These are phyloP conservation scores for Sphenopsis melanotis DNA, from an alignment of 2,797 vertebrate genomes.

Conservation along the genomic window DNA sequence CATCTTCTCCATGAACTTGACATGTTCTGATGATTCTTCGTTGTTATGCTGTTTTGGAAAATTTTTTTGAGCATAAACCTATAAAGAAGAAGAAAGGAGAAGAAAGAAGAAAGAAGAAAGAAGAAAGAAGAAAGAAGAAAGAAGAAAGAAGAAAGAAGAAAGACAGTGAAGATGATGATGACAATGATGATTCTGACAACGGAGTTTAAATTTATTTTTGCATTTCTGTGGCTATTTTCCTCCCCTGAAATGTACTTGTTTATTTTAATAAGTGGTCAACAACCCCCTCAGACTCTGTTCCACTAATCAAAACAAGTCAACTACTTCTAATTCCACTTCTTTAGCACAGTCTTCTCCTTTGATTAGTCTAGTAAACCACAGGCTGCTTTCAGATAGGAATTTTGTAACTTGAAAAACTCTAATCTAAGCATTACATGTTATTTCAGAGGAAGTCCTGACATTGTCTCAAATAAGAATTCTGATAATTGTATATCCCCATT, in stretches of 20 bases:
- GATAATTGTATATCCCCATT: neutral
- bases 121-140: neutral
- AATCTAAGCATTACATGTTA: neutral
- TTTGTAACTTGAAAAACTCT: neutral
- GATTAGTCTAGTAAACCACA: neutral
- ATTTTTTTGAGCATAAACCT: neutral
- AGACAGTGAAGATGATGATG: fast-evolving
- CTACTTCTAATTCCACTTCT: neutral
- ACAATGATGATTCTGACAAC: fast-evolving
- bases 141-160: neutral
- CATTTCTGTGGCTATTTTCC: neutral
- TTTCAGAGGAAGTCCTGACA: neutral
- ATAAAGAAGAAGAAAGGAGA: too few relatives aligned
- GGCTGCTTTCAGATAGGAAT: neutral
- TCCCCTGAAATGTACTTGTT: neutral
- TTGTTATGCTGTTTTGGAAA: neutral
- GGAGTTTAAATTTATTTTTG: neutral
- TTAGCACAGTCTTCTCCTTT: neutral
- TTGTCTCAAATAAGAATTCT: neutral
- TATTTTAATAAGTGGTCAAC: neutral
- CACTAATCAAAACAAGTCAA: neutral
- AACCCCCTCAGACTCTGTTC: neutral
- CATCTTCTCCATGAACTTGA: neutral
- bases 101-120: neutral
- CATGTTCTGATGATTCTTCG: neutral